phyloP scores from a whole-genome alignment of 2,797 vertebrate genomes.

The Paramormyrops hopkinsi region DNA sequence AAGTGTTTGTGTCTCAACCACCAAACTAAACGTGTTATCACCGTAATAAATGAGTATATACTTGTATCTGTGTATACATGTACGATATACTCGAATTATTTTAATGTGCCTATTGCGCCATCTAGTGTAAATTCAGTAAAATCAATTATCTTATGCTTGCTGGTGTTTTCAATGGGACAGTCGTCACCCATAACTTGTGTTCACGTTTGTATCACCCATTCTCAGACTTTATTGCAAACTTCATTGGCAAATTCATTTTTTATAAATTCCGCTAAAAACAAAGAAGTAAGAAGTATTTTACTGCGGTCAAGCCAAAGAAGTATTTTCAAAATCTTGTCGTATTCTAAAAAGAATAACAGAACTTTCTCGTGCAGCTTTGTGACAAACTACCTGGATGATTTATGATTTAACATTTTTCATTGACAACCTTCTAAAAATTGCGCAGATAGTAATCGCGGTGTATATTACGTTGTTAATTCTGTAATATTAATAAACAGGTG shows the following conservation, averaged over 20 bases:
- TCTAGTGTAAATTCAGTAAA: slow-evolving; percentile 20
- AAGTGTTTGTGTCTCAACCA: slow-evolving; percentile 3
- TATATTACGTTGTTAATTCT: neutral
- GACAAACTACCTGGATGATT: neutral
- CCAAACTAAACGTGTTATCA: neutral
- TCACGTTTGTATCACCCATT: neutral
- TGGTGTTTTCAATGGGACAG: neutral
- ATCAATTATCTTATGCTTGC: neutral
- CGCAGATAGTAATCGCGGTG: neutral
- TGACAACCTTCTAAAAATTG: neutral
- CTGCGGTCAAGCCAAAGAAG: neutral
- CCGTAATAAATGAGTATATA: neutral
- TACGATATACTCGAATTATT: neutral
- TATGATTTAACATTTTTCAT: neutral
- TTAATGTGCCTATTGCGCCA: slow-evolving; percentile 29
- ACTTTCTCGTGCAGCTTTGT: neutral
- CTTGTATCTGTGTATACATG: neutral
- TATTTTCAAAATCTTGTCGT: neutral
- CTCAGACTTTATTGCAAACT: neutral
- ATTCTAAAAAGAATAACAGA: neutral
- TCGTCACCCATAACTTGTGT: neutral
- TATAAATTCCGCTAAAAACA: neutral
- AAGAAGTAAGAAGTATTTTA: neutral
- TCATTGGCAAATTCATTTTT: neutral
- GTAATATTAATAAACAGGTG: neutral